Evolutionary conservation across 1,140 invertebrate genomes (phyloP).

Genomic region (Scylla paramamosain): DNA sequence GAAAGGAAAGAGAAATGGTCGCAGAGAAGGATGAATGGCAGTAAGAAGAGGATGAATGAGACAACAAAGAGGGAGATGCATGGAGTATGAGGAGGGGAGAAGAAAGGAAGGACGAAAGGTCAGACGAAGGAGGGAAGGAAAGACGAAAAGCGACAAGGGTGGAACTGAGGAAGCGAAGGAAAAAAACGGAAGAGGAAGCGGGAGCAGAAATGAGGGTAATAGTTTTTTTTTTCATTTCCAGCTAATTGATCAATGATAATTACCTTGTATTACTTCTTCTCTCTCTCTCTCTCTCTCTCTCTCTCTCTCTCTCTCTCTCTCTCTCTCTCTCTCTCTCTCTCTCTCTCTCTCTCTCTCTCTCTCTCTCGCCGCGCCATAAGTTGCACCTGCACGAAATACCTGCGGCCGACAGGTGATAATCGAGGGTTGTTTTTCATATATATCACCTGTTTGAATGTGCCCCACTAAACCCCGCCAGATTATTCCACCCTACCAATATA

Average conservation of each 20-base stretch:
- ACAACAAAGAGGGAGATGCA: no score
- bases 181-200: background rate
- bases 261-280: background rate
- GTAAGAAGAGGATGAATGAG: background rate
- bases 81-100: background rate
- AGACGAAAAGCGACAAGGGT: background rate
- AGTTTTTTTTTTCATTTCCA: no score
- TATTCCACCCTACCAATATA: no score
- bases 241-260: no score
- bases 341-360: slow-evolving; percentile 47
- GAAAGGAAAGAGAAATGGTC: background rate
- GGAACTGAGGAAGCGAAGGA: background rate
- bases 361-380: background rate
- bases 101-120: background rate
- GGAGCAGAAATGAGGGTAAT: no score
- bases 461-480: no score
- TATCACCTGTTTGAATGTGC: no score
- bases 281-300: slow-evolving; percentile 41
- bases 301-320: slow-evolving; percentile 2
- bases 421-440: no score
- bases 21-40: background rate
- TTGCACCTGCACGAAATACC: background rate
- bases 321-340: slow-evolving; percentile 52
- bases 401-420: no score
- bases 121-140: background rate